Evolutionary conservation across 1,140 invertebrate species (phyloP).

Genomic region (Pseudobourletiella spinata): DNA sequence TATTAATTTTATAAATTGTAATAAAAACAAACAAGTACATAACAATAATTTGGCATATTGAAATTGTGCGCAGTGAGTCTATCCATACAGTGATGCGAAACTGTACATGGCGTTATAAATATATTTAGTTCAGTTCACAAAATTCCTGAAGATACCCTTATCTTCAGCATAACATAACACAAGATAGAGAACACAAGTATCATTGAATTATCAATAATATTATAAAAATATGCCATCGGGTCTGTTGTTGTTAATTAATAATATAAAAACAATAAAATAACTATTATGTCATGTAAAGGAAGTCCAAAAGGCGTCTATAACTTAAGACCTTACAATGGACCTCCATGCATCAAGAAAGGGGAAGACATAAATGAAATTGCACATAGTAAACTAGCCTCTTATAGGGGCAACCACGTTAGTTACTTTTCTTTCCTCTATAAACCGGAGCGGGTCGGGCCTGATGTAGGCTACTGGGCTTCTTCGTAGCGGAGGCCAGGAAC

Average conservation of each 20-base stretch:
- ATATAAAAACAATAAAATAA: neutral
- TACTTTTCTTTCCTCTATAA: conserved; percentile 1
- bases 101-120: neutral
- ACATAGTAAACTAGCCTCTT: neutral
- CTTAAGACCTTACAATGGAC: neutral
- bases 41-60: conserved; percentile 7
- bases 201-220: neutral
- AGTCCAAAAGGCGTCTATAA: neutral
- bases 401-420: neutral
- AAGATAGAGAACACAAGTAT: neutral
- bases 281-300: neutral
- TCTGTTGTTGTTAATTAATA: neutral
- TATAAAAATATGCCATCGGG: neutral
- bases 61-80: neutral
- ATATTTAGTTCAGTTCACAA: neutral
- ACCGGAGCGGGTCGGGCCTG: conserved; percentile 6
- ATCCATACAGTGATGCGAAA: neutral
- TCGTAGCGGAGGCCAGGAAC: too few species aligned
- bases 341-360: too few species aligned
- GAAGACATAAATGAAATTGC: neutral
- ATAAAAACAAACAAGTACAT: too few species aligned
- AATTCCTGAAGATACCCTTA: neutral
- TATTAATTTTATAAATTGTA: too few species aligned
- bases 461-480: neutral
- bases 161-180: neutral